These are phyloP conservation scores for Hypolimnas misippus DNA, from an alignment of 2,888 invertebrate species.

Conservation along the genomic window DNA sequence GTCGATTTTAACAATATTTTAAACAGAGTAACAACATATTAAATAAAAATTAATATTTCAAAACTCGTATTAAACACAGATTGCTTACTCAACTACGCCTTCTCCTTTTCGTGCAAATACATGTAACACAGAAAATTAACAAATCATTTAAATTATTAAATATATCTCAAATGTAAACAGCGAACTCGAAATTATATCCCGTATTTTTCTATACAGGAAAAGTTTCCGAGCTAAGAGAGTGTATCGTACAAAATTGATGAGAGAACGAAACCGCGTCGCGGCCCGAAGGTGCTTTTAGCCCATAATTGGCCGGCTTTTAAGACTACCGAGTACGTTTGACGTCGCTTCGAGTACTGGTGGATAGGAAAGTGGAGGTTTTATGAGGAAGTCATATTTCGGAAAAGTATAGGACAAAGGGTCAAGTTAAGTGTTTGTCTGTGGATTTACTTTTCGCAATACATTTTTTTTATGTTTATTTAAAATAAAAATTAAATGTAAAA, in stretches of 20 bases:
- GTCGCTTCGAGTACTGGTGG: constrained; percentile 59
- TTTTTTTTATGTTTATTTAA: no score
- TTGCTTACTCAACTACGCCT: background rate
- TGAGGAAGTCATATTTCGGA: constrained; percentile 27
- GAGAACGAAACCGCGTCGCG: constrained; percentile 69
- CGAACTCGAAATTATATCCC: constrained; percentile 20
- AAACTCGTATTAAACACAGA: no score
- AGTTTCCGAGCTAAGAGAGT: constrained; percentile 65
- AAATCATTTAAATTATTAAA: background rate
- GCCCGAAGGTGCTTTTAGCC: constrained; percentile 83
- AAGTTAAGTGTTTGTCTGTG: background rate
- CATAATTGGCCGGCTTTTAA: constrained; percentile 84
- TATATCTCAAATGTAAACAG: constrained; percentile 28
- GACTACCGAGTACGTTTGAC: constrained; percentile 80
- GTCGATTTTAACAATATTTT: no score
- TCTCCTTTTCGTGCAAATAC: background rate
- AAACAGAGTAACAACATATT: no score
- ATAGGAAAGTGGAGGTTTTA: constrained; percentile 49
- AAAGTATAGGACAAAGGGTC: constrained; percentile 14
- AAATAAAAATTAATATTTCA: no score
- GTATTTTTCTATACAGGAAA: constrained; percentile 47
- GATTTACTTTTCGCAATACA: background rate
- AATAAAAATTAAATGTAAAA: no score
- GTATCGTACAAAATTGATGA: constrained; percentile 82
- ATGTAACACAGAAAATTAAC: background rate